phyloP scores from a whole-genome alignment of 2,888 invertebrate genomes.

The Dinocampus coccinellae region DNA sequence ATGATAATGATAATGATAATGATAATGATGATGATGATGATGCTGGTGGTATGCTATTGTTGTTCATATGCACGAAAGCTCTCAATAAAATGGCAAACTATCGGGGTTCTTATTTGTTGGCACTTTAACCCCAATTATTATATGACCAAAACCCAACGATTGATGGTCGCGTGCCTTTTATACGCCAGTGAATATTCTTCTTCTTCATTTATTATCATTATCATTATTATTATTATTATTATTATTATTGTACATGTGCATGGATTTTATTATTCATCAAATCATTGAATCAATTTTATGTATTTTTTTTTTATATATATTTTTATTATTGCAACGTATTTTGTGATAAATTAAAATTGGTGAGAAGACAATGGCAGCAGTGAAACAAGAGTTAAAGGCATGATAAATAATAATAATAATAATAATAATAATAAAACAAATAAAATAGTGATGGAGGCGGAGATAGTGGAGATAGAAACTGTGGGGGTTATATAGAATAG shows the following conservation, averaged over 20 bases:
- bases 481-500: conserved; percentile 47
- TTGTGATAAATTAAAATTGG: conserved; percentile 44
- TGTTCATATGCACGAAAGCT: conserved; percentile 50
- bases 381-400: conserved; percentile 27
- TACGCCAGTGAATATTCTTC: neutral
- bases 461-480: conserved; percentile 30
- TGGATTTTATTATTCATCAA: no score
- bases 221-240: no score
- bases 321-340: conserved; percentile 3
- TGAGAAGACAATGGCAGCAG: conserved; percentile 26
- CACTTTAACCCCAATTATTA: conserved; percentile 52
- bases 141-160: neutral
- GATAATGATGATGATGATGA: conserved; percentile 26
- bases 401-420: no score
- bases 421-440: no score
- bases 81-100: conserved; percentile 54
- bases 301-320: no score
- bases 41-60: conserved; percentile 48
- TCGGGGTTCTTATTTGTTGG: conserved; percentile 53
- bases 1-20: conserved; percentile 20
- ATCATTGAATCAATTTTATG: no score
- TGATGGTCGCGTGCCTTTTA: conserved; percentile 32
- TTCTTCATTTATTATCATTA: neutral
- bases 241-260: no score
- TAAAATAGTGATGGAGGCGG: conserved; percentile 31